These are phyloP conservation scores for Onychomys leucogaster DNA, from an alignment of 2,797 vertebrate species.

Conservation along the genomic window DNA sequence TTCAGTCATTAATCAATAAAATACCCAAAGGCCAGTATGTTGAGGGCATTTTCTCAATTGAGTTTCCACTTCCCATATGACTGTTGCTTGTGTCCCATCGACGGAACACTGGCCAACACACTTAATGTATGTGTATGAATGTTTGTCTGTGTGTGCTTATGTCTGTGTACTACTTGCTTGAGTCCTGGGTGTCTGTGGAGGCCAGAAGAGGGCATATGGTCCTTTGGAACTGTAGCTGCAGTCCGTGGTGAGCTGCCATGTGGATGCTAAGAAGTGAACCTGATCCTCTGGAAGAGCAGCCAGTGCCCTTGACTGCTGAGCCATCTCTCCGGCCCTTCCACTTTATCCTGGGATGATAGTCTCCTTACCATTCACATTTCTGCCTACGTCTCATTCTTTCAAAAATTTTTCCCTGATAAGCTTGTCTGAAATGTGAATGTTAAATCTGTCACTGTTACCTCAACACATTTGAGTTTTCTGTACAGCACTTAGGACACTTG, in stretches of 20 bases:
- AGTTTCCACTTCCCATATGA: background rate
- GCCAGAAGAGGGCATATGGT: background rate
- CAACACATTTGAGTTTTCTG: slow-evolving; percentile 39
- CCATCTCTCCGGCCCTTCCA: background rate
- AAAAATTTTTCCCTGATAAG: background rate
- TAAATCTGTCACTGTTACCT: background rate
- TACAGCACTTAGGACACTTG: background rate
- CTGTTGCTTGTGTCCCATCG: background rate
- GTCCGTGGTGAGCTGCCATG: background rate
- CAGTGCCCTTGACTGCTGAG: background rate
- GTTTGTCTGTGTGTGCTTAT: background rate
- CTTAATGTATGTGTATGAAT: background rate
- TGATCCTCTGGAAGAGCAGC: background rate
- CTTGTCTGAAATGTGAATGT: background rate
- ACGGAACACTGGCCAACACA: background rate
- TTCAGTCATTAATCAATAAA: background rate
- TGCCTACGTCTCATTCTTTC: slow-evolving; percentile 37
- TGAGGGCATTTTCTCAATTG: background rate
- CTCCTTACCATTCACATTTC: background rate
- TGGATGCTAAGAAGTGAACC: background rate
- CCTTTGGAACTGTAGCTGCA: background rate
- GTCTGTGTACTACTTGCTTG: background rate
- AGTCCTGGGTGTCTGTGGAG: background rate
- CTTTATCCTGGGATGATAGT: background rate
- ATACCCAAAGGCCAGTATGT: background rate